These are phyloP conservation scores for Emberiza fucata DNA, from an alignment of 2,113 vertebrate genomes.

Conservation along the genomic window DNA sequence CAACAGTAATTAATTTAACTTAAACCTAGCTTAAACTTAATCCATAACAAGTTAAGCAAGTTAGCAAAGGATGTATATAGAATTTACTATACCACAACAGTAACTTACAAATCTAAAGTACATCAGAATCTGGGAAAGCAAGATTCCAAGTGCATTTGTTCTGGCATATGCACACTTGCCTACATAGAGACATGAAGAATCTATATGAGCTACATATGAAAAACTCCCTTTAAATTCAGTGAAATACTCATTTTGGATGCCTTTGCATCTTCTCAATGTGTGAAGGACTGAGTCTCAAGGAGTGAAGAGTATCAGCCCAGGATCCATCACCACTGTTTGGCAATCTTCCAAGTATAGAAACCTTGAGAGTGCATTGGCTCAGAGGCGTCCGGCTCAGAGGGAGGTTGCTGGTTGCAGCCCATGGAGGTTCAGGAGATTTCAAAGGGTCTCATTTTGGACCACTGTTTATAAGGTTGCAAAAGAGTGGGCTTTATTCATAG, in stretches of 20 bases:
- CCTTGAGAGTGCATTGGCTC: fast-evolving
- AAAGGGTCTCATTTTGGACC: background rate
- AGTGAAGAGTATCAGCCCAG: background rate
- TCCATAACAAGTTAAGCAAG: background rate
- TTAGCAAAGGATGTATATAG: background rate
- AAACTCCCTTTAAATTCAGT: background rate
- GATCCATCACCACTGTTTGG: fast-evolving
- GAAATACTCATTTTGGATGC: background rate
- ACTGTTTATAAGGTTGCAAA: background rate
- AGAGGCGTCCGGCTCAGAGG: background rate
- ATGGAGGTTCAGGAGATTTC: background rate
- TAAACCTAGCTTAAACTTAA: background rate
- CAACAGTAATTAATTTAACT: background rate
- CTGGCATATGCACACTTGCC: background rate
- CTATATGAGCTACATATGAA: background rate
- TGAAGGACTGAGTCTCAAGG: background rate
- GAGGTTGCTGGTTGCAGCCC: background rate
- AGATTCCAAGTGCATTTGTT: background rate
- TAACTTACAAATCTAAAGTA: background rate
- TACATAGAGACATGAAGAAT: background rate
- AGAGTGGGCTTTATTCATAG: background rate
- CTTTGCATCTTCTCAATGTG: background rate
- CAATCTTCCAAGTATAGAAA: background rate
- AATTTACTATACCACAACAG: background rate
- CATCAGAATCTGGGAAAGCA: background rate